Conservation (phyloP, 2,888 invertebrate genomes). For the Strigamia transsilvanica region DNA sequence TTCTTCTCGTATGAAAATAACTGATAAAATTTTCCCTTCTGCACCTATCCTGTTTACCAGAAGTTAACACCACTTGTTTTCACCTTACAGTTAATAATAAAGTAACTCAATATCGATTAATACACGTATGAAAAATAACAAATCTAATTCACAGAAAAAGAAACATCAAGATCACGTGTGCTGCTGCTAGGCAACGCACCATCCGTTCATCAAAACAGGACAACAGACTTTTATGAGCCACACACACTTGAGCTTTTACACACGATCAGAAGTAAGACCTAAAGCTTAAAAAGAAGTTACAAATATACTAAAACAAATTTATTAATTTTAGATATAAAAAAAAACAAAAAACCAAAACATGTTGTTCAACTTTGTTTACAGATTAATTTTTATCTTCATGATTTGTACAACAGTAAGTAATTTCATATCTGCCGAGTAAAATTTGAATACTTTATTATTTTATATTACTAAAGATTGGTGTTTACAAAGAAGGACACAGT, state of each 20-base stretch:
- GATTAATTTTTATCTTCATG: background rate
- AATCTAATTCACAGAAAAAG: background rate
- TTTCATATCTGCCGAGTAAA: background rate
- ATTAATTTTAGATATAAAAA: background rate
- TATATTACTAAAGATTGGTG: background rate
- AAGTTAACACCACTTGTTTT: background rate
- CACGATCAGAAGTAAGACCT: background rate
- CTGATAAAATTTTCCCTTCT: background rate
- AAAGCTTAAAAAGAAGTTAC: background rate
- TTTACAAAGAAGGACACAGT: background rate
- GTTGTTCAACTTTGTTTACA: background rate
- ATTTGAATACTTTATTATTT: background rate
- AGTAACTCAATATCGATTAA: background rate
- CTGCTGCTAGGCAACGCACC: background rate
- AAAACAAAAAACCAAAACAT: background rate
- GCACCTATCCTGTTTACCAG: background rate
- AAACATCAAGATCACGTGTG: background rate
- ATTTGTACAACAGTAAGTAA: background rate
- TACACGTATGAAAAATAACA: background rate
- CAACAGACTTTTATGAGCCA: background rate
- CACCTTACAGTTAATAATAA: slow-evolving; percentile 1
- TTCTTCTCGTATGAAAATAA: background rate
- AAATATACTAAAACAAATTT: background rate
- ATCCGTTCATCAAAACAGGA: slow-evolving; percentile 6
- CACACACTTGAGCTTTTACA: slow-evolving; percentile 10